These are phyloP conservation scores for Amphipoea lucens DNA, from an alignment of 2,888 invertebrate genomes.

Conservation along the genomic window DNA sequence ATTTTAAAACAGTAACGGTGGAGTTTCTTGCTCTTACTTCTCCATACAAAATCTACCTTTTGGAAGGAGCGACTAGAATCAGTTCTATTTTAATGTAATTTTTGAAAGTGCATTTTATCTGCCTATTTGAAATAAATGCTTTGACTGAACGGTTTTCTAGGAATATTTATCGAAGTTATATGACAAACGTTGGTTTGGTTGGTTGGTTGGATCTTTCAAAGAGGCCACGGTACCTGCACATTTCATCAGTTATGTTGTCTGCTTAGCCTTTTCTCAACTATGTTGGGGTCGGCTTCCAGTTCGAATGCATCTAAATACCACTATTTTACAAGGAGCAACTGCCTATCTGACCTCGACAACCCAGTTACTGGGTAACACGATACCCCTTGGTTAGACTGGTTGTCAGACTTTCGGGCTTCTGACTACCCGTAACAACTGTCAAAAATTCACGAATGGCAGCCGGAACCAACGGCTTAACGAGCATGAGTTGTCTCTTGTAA, in stretches of 20 bases:
- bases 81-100: no score
- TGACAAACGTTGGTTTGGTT: no score
- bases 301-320: neutral
- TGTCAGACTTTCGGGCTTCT: neutral
- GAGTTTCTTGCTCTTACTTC: no score
- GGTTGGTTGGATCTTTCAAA: no score
- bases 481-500: no score
- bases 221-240: neutral
- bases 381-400: neutral
- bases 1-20: no score
- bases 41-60: no score
- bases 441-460: neutral
- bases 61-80: no score
- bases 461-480: neutral
- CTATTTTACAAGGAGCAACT: neutral
- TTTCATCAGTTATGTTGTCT: neutral
- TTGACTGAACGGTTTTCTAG: no score
- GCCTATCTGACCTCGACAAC: neutral
- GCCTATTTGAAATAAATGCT: no score
- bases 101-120: no score
- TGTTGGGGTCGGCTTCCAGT: neutral
- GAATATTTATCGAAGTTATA: no score
- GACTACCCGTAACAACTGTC: neutral
- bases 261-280: neutral
- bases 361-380: neutral